A percentile compares a stretch with the other conserved stretches of the same genome.
These are phyloP conservation scores for Aurelia aurita DNA, from an alignment of 30 jellyfish, hydroid and myxozoan species.

Conservation along the genomic window DNA sequence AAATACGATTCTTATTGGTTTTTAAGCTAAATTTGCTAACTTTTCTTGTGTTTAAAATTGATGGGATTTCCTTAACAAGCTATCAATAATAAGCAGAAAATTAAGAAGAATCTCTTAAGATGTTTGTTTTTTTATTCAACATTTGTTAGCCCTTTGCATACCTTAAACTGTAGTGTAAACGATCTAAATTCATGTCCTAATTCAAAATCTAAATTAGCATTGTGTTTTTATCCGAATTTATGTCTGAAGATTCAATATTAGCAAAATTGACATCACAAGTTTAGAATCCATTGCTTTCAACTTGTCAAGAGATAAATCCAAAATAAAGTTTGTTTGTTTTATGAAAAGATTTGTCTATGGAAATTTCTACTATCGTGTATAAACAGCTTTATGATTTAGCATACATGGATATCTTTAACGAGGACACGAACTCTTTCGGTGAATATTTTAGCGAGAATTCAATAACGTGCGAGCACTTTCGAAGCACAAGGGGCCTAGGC, in stretches of 20 bases:
- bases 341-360: conserved; percentile 10
- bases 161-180: conserved; percentile 55
- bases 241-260: conserved; percentile 41
- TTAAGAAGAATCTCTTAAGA: background rate
- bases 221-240: conserved; percentile 34
- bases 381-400: conserved; percentile 32
- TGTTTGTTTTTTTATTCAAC: conserved; percentile 45
- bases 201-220: conserved; percentile 30
- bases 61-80: conserved; percentile 55
- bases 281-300: conserved; percentile 41
- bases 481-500: no score
- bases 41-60: conserved; percentile 20
- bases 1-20: conserved; percentile 28
- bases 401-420: background rate
- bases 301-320: conserved; percentile 66
- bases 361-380: conserved; percentile 44
- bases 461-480: background rate
- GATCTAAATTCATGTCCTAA: conserved; percentile 28
- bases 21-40: conserved; percentile 49
- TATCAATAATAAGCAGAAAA: conserved; percentile 11
- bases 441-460: conserved; percentile 6
- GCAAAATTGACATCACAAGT: conserved; percentile 15
- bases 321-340: conserved; percentile 37
- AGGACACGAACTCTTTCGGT: background rate
- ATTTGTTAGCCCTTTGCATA: conserved; percentile 36